A percentile compares a stretch with the other conserved stretches of the same genome.
phyloP scores from a whole-genome alignment of 1,140 invertebrate genomes.

The Trachymyrmex cornetzi region DNA sequence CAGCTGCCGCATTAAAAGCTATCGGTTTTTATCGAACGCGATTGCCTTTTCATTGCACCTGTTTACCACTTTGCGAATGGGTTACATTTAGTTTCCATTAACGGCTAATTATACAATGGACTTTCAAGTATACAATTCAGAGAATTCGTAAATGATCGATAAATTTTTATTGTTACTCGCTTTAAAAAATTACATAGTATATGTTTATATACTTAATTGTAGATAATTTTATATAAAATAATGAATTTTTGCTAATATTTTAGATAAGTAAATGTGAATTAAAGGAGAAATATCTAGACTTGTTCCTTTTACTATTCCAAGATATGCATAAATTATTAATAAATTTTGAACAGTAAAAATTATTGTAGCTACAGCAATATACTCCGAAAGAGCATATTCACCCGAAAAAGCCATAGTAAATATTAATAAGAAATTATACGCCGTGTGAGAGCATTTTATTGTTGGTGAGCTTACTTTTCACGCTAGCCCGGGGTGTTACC shows the following conservation, averaged over 20 bases:
- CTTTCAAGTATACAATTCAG: background rate
- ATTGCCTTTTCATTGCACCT: slow-evolving; percentile 37
- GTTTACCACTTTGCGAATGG: slow-evolving; percentile 5
- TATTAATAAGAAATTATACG: slow-evolving; percentile 38
- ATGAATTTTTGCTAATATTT: background rate
- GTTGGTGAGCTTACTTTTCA: slow-evolving; percentile 27
- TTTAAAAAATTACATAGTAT: background rate
- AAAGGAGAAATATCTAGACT: background rate
- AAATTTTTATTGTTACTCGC: background rate
- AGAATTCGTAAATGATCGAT: background rate
- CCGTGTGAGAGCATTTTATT: background rate
- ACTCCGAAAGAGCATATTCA: background rate
- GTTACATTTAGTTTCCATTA: slow-evolving; percentile 2
- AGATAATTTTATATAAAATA: slow-evolving; percentile 1
- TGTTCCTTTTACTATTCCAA: background rate
- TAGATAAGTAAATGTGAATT: background rate
- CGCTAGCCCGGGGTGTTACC: background rate
- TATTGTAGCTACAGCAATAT: background rate
- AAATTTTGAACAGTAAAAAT: background rate
- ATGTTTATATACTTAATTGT: slow-evolving; percentile 2
- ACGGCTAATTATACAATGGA: background rate
- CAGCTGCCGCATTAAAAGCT: slow-evolving; percentile 40
- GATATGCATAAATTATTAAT: background rate
- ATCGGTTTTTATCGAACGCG: slow-evolving; percentile 41
- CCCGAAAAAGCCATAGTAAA: background rate